Conservation (phyloP, 2,113 vertebrate species). For the Odocoileus virginianus region DNA sequence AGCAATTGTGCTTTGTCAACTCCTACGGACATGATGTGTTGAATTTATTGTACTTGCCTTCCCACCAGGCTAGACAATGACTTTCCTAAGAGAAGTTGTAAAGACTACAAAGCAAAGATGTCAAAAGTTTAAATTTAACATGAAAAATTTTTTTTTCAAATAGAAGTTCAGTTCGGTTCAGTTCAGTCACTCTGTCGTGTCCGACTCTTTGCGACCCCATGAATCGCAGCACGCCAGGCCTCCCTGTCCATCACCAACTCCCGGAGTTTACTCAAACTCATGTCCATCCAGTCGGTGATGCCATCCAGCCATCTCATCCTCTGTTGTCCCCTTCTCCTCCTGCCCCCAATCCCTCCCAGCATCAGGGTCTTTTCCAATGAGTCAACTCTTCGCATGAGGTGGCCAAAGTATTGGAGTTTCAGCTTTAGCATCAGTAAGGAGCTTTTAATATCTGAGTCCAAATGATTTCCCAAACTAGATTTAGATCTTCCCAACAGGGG, state of each 20-base stretch:
- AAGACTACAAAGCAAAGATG: not conserved
- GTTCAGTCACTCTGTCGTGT: no score
- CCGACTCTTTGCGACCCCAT: rapidly evolving
- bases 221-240: no score
- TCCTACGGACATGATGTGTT: not conserved
- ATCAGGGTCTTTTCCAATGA: no score
- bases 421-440: not conserved
- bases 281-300: no score
- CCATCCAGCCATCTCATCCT: no score
- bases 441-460: not conserved
- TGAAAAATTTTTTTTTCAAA: not conserved
- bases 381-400: no score
- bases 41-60: not conserved
- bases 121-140: not conserved
- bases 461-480: not conserved
- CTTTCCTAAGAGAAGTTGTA: not conserved
- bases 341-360: no score
- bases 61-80: not conserved
- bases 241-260: no score
- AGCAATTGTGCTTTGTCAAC: not conserved
- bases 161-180: not conserved
- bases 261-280: no score
- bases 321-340: rapidly evolving
- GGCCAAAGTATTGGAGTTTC: no score
- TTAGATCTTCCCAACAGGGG: not conserved